Conservation (phyloP, 1,140 invertebrate genomes). For the Zaprionus taronus region DNA sequence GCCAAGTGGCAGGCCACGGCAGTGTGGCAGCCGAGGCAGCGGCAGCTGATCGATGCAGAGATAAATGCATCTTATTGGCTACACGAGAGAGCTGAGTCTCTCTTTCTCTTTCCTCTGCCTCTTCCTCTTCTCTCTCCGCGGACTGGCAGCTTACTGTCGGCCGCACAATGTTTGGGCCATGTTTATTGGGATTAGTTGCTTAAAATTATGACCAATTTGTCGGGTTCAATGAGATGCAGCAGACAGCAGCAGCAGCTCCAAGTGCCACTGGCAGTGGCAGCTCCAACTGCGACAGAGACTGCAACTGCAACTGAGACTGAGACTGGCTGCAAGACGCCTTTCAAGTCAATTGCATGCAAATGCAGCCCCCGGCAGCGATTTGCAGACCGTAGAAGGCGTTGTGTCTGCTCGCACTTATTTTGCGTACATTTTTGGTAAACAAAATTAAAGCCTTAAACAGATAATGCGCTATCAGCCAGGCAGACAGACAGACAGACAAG, state of each 20-base stretch:
- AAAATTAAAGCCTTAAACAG: conserved; percentile 83
- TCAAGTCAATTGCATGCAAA: conserved; percentile 81
- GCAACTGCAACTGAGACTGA: conserved; percentile 1
- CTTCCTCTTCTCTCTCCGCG: conserved; percentile 1
- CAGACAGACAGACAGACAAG: conserved; percentile 3
- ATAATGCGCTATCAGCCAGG: conserved; percentile 70
- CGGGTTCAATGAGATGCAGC: conserved; percentile 72
- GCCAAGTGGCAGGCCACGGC: neutral
- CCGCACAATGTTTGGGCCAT: conserved; percentile 79
- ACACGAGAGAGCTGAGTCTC: conserved; percentile 18
- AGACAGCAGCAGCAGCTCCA: conserved; percentile 12
- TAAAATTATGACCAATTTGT: conserved; percentile 83
- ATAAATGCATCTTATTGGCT: conserved; percentile 78
- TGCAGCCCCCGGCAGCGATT: conserved; percentile 25
- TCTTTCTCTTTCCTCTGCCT: neutral
- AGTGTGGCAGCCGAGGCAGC: neutral
- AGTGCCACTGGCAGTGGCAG: conserved; percentile 1
- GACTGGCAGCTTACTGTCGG: conserved; percentile 76
- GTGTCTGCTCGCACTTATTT: conserved; percentile 64
- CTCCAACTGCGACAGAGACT: conserved; percentile 6
- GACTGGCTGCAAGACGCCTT: conserved; percentile 31
- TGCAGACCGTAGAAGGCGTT: conserved; percentile 67
- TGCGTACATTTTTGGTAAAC: conserved; percentile 80
- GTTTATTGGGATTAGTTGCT: conserved; percentile 83
- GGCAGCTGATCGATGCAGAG: conserved; percentile 70